Conservation (phyloP, 2,113 vertebrate genomes). For the Melanerpes formicivorus region DNA sequence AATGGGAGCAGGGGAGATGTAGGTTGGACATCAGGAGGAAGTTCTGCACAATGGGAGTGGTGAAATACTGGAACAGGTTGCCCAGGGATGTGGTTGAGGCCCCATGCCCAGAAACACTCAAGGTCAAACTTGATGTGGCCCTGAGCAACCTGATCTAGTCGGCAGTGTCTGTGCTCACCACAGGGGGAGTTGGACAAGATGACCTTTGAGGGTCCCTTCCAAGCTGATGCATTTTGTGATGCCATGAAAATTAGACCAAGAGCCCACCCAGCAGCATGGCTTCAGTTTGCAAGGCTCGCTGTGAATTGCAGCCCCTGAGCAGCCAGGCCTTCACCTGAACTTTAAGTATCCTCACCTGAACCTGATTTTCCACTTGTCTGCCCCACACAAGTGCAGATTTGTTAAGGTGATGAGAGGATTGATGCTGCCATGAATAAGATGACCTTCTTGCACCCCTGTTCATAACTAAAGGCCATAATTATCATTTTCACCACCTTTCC, state of each 20-base stretch:
- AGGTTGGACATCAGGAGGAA: too few species aligned
- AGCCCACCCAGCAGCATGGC: not conserved
- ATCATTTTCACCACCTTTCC: accelerated
- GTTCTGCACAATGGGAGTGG: too few species aligned
- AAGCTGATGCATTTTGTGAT: too few species aligned
- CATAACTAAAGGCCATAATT: not conserved
- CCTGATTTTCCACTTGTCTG: not conserved
- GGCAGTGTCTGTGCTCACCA: too few species aligned
- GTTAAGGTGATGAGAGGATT: accelerated
- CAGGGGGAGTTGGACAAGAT: too few species aligned
- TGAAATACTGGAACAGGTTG: too few species aligned
- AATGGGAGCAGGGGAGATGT: too few species aligned
- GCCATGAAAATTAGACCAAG: not conserved
- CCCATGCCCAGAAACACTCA: too few species aligned
- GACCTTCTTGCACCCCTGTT: accelerated
- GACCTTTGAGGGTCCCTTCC: too few species aligned
- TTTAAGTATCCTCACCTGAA: not conserved
- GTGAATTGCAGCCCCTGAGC: not conserved
- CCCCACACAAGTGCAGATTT: accelerated
- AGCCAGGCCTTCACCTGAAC: not conserved
- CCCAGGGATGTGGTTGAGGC: too few species aligned
- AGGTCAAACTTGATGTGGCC: too few species aligned
- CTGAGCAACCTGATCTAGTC: too few species aligned
- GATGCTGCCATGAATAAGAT: not conserved
- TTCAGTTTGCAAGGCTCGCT: accelerated